Conservation (phyloP, 2,888 invertebrate species). For the Hypercompe scribonia region DNA sequence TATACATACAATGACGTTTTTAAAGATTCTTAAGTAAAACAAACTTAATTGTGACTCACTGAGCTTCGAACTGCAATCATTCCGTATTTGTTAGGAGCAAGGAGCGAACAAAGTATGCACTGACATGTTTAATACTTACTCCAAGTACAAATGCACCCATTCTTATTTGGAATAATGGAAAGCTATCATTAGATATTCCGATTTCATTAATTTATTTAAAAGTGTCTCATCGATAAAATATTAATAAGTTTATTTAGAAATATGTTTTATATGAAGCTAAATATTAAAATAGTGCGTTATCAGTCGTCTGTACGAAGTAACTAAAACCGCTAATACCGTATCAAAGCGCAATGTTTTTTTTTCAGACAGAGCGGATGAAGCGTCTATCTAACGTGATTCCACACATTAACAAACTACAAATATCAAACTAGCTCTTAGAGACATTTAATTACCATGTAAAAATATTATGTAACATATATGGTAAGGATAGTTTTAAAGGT, state of each 20-base stretch:
- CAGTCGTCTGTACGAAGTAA: background rate
- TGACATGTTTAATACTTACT: background rate
- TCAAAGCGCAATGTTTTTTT: conserved; percentile 2
- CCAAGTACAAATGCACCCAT: background rate
- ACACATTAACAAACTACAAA: too few species aligned
- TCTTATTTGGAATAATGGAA: background rate
- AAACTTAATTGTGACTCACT: background rate
- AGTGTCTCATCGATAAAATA: too few species aligned
- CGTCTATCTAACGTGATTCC: background rate
- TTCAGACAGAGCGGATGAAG: background rate
- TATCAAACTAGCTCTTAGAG: background rate
- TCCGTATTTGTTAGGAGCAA: background rate
- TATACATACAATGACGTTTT: background rate
- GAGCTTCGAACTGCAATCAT: background rate
- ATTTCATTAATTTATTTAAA: too few species aligned
- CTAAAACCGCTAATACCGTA: background rate
- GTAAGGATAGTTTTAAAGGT: too few species aligned
- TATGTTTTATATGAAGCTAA: too few species aligned
- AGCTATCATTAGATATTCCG: background rate
- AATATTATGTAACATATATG: too few species aligned
- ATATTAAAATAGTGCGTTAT: conserved; percentile 5
- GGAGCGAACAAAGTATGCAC: background rate
- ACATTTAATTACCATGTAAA: too few species aligned
- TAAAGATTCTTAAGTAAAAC: background rate
- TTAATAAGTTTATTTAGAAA: too few species aligned